Conservation (phyloP, 2,113 vertebrate species). For the Meleagris gallopavo region DNA sequence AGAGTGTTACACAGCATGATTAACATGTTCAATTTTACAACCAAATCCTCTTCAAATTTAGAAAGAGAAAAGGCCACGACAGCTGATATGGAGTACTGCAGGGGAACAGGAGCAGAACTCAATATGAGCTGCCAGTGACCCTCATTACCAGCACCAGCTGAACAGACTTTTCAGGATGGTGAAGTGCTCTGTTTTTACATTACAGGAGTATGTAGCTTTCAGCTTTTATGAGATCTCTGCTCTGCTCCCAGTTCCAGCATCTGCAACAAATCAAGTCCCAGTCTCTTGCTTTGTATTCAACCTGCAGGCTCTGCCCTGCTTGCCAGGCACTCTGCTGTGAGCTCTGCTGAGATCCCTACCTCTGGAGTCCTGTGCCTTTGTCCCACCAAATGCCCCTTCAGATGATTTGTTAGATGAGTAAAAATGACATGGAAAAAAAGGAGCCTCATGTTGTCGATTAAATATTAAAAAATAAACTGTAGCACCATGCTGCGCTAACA, state of each 20-base stretch:
- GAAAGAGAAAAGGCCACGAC: neutral
- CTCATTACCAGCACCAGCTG: neutral
- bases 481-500: neutral
- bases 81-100: neutral
- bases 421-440: neutral
- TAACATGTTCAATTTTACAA: constrained; percentile 55
- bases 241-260: neutral
- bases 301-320: neutral
- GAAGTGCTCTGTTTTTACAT: neutral
- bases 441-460: rapidly evolving
- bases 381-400: neutral
- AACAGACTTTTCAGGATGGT: neutral
- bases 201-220: neutral
- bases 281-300: neutral
- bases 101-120: neutral
- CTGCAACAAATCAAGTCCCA: neutral
- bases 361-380: neutral
- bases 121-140: rapidly evolving
- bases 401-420: neutral
- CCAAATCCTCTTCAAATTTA: constrained; percentile 35
- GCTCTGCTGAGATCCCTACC: rapidly evolving
- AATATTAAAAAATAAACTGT: neutral
- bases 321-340: rapidly evolving
- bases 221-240: neutral
- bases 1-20: constrained; percentile 48